These are phyloP conservation scores for Excalfactoria chinensis DNA, from an alignment of 2,113 vertebrate genomes.

Conservation along the genomic window DNA sequence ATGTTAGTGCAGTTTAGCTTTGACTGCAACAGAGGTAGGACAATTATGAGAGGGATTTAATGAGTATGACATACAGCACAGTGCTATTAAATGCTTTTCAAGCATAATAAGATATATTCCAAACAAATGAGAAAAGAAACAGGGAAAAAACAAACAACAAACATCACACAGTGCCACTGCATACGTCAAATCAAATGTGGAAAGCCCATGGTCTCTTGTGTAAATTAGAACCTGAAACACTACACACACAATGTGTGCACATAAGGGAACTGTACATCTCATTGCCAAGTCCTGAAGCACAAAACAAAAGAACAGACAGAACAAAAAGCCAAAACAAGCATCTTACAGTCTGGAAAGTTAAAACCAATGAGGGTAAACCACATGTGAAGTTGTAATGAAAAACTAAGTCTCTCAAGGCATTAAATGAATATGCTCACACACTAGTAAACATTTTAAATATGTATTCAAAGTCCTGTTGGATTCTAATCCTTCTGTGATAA, in stretches of 20 bases:
- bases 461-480: constrained; percentile 48
- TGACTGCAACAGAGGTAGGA: not conserved
- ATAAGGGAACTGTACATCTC: not conserved
- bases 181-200: not conserved
- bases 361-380: not conserved
- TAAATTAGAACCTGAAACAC: not conserved
- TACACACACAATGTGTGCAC: accelerated
- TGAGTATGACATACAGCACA: not conserved
- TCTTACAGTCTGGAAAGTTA: not conserved
- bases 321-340: not conserved
- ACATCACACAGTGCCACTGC: not conserved
- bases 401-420: constrained; percentile 1
- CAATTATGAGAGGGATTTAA: not conserved
- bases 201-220: not conserved
- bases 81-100: not conserved
- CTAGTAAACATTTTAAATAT: constrained; percentile 60
- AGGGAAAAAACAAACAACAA: not conserved
- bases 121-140: not conserved
- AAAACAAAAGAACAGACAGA: not conserved
- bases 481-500: constrained; percentile 45
- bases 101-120: not conserved
- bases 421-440: constrained; percentile 9
- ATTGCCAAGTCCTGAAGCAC: not conserved
- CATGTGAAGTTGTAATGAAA: constrained; percentile 4
- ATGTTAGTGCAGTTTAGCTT: not conserved